Evolutionary conservation across 2,888 invertebrate genomes (phyloP).

Genomic region (Oxycera nigricornis): DNA sequence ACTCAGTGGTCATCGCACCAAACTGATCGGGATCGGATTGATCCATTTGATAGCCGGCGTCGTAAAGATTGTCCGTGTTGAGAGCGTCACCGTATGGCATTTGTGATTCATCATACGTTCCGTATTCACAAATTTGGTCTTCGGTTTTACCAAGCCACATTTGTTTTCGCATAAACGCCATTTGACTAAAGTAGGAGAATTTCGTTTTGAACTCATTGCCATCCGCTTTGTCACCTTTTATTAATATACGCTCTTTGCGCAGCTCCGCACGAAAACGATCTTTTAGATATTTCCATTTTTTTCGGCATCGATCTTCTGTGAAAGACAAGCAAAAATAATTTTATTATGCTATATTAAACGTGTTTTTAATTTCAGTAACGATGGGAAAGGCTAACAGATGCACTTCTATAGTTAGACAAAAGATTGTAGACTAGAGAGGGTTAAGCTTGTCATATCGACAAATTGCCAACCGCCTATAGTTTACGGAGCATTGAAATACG

Average conservation of each 20-base stretch:
- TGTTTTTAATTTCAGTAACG: too few species aligned
- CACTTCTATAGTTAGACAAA: too few species aligned
- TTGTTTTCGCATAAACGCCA: slow-evolving; percentile 34
- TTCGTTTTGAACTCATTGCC: slow-evolving; percentile 20
- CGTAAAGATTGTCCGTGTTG: background rate
- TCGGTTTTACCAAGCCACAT: slow-evolving; percentile 33
- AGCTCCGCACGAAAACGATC: slow-evolving; percentile 31
- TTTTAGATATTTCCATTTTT: slow-evolving; percentile 36
- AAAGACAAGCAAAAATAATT: background rate
- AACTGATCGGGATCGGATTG: background rate
- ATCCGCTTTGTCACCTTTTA: slow-evolving; percentile 4
- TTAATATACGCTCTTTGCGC: slow-evolving; percentile 18
- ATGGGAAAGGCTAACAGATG: too few species aligned
- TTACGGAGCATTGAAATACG: too few species aligned
- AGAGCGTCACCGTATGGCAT: background rate
- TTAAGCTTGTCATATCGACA: too few species aligned
- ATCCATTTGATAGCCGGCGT: background rate
- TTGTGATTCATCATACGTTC: background rate
- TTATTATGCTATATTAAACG: too few species aligned
- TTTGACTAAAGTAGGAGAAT: slow-evolving; percentile 12
- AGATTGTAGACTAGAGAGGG: too few species aligned
- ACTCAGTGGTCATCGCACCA: background rate
- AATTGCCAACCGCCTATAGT: too few species aligned
- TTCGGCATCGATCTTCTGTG: slow-evolving; percentile 27
- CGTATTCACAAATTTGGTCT: slow-evolving; percentile 19